Evolutionary conservation across 2,888 invertebrate species (phyloP).

Genomic region (Anthrax anthrax): DNA sequence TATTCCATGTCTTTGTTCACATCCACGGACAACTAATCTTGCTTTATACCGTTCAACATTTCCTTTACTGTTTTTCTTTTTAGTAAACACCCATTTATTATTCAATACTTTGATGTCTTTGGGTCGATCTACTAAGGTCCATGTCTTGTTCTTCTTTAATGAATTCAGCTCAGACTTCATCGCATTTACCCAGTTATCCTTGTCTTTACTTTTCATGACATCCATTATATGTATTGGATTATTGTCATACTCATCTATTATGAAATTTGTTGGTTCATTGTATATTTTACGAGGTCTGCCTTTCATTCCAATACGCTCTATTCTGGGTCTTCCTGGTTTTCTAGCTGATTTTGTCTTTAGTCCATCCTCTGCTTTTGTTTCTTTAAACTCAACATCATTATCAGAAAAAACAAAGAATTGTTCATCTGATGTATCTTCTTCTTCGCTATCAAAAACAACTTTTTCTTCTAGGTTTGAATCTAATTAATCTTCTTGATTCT

Average conservation of each 20-base stretch:
- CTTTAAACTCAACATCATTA: too few species aligned
- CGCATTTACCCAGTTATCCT: constrained; percentile 10
- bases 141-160: constrained; percentile 11
- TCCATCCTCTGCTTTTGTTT: too few species aligned
- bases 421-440: too few species aligned
- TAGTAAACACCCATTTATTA: constrained; percentile 1
- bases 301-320: constrained; percentile 10
- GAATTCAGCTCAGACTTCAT: constrained; percentile 11
- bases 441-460: too few species aligned
- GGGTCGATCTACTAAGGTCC: constrained; percentile 8
- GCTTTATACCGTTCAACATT: neutral
- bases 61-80: constrained; percentile 1
- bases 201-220: constrained; percentile 1
- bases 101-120: neutral
- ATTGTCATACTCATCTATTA: neutral
- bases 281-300: constrained; percentile 11
- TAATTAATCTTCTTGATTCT: too few species aligned
- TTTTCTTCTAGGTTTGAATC: too few species aligned
- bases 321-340: constrained; percentile 9
- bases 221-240: neutral
- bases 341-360: too few species aligned
- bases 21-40: neutral
- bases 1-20: neutral
- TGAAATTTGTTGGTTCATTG: neutral
- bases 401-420: too few species aligned